phyloP scores from a whole-genome alignment of 2,113 vertebrate species.

The Pelmatolapia mariae region DNA sequence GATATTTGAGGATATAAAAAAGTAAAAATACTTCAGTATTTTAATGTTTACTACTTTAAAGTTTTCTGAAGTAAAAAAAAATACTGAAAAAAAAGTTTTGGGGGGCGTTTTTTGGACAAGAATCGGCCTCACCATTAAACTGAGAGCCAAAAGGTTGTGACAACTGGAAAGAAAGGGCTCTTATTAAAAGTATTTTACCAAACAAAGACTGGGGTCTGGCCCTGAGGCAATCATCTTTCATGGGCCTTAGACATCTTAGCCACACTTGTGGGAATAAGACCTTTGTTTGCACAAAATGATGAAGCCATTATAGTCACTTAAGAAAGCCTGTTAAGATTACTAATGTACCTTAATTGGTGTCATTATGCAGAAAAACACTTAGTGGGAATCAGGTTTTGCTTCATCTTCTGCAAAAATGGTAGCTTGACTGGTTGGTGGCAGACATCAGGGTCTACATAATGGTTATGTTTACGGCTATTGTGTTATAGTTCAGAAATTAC shows the following conservation, averaged over 20 bases:
- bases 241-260: not conserved
- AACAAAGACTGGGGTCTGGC: not conserved
- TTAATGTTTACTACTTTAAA: not conserved
- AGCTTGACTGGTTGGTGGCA: not conserved
- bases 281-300: constrained; percentile 6
- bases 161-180: not conserved
- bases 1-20: not conserved
- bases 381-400: not conserved
- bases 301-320: constrained; percentile 34
- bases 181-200: not conserved
- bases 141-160: not conserved
- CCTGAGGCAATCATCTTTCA: not conserved
- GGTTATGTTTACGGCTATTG: not conserved
- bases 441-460: not conserved
- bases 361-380: constrained; percentile 26
- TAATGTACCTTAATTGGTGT: constrained; percentile 38
- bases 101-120: rapidly evolving
- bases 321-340: constrained; percentile 19
- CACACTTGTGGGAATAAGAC: not conserved
- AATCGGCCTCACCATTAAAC: not conserved
- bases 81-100: not conserved
- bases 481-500: not conserved
- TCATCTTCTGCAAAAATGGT: not conserved
- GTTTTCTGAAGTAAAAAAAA: not conserved
- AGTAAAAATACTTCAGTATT: not conserved